Evolutionary conservation across 2,113 vertebrate species (phyloP), one percentile per base, ranked within the genome.

Genomic region (Recurvirostra avosetta): DNA sequence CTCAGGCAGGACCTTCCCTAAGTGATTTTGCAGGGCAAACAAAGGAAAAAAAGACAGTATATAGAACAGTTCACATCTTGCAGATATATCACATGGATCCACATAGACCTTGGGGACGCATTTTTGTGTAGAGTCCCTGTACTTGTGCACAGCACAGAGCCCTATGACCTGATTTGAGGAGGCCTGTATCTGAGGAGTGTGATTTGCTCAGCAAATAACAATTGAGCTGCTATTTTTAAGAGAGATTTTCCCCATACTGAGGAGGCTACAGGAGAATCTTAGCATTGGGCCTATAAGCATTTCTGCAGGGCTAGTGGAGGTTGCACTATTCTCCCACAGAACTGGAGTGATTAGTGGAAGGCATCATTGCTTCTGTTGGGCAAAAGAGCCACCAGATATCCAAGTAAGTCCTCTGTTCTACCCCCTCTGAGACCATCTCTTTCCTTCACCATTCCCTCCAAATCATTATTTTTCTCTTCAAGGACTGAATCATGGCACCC

Each of bases 391-490:
- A 89, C 32, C 52, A 75, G 29, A 30, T 70, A 82, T 0, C 30
- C 5, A 70, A 76, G 36, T 66, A 15, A 67, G 34, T 68, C 43
- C 15, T 61, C 66, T 87, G 70, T 92, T 81, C 70, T 67, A 5
- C 14, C 23, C 21, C 12, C 91, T 95, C 53, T 30, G 62, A 91
- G 81, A 85, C 73, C 53, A 43, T 79, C 45, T 92, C 52, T 67
- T 92, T 83, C 63, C 82, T 78, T 86, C 65, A 66, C 36, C 20
- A 65, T 94, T 93, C 59, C 67, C 36, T 82, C 43, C 56, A 88
- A 94, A 77, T 62, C 14, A 90, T 59, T 94, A 94, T 95, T 92
- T 95, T 94, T 91, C 82, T 89, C 88, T 72, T 94, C 91, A 96
- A 96, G 96, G 94, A 90, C 94, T 94, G 87, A 68, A 86, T 62